phyloP scores from a whole-genome alignment of 2,113 vertebrate species.

The Rhinolophus sinicus region DNA sequence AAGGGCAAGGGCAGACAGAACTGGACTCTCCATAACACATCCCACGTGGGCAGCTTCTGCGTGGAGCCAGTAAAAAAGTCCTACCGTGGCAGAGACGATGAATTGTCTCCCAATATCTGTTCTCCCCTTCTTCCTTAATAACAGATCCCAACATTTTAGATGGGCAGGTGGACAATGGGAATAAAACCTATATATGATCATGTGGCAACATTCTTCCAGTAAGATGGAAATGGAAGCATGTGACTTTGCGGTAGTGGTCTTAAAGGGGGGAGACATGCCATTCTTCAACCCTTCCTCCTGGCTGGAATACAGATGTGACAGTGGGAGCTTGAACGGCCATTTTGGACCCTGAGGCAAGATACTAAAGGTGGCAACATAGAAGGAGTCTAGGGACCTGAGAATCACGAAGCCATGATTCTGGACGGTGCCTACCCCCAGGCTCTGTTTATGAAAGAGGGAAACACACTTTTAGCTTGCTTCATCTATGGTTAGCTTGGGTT shows the following conservation, averaged over 20 bases:
- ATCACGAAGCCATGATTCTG: background rate
- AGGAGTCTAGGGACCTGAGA: background rate
- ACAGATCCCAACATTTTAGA: background rate
- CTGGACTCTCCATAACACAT: background rate
- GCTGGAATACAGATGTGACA: background rate
- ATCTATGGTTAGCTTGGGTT: background rate
- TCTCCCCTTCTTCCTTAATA: background rate
- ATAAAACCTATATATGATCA: background rate
- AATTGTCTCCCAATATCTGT: too few relatives aligned
- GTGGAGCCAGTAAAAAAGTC: background rate
- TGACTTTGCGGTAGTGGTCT: background rate
- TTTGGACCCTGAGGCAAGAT: background rate
- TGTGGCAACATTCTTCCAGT: background rate
- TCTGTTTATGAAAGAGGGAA: background rate
- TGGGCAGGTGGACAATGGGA: background rate
- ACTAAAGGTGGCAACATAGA: background rate
- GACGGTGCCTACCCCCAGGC: background rate
- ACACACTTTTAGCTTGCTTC: background rate
- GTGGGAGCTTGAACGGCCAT: background rate
- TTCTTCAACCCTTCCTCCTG: background rate
- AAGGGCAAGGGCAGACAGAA: background rate
- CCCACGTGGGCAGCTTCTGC: background rate
- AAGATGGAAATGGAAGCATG: background rate
- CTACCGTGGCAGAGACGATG: background rate
- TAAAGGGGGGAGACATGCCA: background rate